Percentiles rank a stretch among this genome's conserved stretches.
Evolutionary conservation across 2,888 invertebrate species (phyloP).

Genomic region (Trypoxylon attenuatum): DNA sequence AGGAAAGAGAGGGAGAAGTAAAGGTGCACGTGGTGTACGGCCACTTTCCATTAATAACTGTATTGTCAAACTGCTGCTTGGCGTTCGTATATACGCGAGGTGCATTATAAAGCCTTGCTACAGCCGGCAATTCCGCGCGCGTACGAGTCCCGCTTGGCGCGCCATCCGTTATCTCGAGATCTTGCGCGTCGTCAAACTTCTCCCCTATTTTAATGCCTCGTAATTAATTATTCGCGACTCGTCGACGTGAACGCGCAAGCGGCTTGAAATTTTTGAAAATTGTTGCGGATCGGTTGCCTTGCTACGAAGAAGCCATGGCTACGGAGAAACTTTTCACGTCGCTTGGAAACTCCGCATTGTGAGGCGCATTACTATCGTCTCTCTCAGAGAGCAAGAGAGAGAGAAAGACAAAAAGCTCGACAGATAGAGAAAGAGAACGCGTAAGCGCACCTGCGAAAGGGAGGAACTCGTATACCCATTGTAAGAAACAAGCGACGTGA

Average conservation of each 20-base stretch:
- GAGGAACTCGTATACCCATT: too few relatives aligned
- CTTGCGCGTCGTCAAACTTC: slow-evolving; percentile 14
- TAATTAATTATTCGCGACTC: slow-evolving; percentile 46
- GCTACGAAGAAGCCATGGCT: neutral
- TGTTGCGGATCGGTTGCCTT: slow-evolving; percentile 1
- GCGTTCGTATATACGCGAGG: slow-evolving; percentile 6
- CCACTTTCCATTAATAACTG: slow-evolving; percentile 49
- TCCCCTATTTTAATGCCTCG: slow-evolving; percentile 36
- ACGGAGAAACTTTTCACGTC: neutral
- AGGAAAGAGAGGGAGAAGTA: neutral
- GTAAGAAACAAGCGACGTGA: too few relatives aligned
- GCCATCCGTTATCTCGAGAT: slow-evolving; percentile 19
- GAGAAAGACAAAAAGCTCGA: too few relatives aligned
- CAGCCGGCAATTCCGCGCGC: neutral
- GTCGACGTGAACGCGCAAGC: slow-evolving; percentile 8
- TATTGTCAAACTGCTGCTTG: slow-evolving; percentile 45
- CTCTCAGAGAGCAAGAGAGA: too few relatives aligned
- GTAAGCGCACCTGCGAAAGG: too few relatives aligned
- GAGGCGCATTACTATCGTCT: neutral
- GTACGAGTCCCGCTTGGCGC: neutral
- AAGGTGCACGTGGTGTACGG: slow-evolving; percentile 15
- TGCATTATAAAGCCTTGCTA: slow-evolving; percentile 20
- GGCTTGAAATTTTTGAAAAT: slow-evolving; percentile 10
- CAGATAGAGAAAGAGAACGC: too few relatives aligned
- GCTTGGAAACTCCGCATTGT: neutral